Percentiles rank a stretch among this genome's conserved stretches.
phyloP scores from a whole-genome alignment of 2,113 vertebrate species.

The Campylomormyrus tamandua region DNA sequence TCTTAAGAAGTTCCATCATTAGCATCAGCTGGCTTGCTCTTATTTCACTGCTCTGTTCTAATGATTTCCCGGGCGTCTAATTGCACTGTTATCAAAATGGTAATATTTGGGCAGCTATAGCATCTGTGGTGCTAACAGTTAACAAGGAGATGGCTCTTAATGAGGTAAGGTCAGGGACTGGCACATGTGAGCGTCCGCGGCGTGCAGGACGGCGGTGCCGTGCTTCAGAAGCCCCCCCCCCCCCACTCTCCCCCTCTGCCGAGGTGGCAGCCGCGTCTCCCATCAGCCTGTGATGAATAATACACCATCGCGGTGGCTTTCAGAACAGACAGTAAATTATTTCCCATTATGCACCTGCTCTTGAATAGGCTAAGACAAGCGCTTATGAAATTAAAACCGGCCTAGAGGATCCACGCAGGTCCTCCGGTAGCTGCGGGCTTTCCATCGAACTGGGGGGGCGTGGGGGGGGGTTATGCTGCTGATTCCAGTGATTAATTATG shows the following conservation, averaged over 20 bases:
- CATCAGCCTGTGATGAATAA: slow-evolving; percentile 34
- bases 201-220: neutral
- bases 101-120: neutral
- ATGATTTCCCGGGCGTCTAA: neutral
- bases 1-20: neutral
- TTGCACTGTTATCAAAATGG: neutral
- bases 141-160: neutral
- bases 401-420: slow-evolving; percentile 10
- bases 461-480: neutral
- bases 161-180: neutral
- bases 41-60: neutral
- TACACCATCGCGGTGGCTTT: slow-evolving; percentile 28
- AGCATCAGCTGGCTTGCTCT: neutral
- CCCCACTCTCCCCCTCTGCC: slow-evolving; percentile 3
- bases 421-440: neutral
- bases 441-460: slow-evolving; percentile 15
- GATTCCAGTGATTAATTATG: slow-evolving; percentile 36
- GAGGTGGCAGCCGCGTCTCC: slow-evolving; percentile 11
- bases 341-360: slow-evolving; percentile 32
- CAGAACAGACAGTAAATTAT: slow-evolving; percentile 35
- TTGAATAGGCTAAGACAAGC: slow-evolving; percentile 19
- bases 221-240: neutral
- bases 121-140: neutral
- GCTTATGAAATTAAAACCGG: slow-evolving; percentile 25
- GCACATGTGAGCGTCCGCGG: neutral